Percentiles rank a stretch among this genome's conserved stretches.
These are phyloP conservation scores for Anthoscopus minutus DNA, from an alignment of 2,113 vertebrate species.

Conservation along the genomic window DNA sequence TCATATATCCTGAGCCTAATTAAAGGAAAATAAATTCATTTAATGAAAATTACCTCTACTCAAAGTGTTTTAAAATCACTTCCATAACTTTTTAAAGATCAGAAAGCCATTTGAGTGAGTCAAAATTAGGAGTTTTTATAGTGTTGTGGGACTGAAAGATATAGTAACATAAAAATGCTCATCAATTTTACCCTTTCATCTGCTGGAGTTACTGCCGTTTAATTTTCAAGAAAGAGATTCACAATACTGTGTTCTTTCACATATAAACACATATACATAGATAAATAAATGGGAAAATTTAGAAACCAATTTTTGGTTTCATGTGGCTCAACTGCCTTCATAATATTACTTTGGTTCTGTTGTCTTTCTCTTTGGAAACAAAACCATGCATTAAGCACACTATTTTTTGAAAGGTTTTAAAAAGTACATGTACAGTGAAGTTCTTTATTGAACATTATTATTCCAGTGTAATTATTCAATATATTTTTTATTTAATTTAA, in stretches of 20 bases:
- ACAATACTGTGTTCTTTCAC: not conserved
- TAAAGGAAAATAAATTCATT: not conserved
- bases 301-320: not conserved
- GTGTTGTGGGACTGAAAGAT: not conserved
- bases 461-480: not conserved
- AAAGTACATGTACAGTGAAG: not conserved
- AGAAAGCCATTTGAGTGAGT: not conserved
- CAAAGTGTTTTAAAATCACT: not conserved
- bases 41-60: not conserved
- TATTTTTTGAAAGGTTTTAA: not conserved
- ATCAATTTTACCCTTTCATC: not conserved
- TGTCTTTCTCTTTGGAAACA: not conserved
- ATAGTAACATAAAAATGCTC: not conserved
- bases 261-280: too few relatives aligned
- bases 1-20: not conserved
- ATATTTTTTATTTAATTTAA: not conserved
- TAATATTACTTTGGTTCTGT: not conserved
- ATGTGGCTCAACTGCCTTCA: not conserved
- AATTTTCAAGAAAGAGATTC: not conserved
- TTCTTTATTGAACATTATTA: not conserved
- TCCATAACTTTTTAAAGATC: not conserved
- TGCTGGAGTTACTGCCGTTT: not conserved
- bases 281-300: not conserved
- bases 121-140: not conserved
- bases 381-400: accelerated